Base-by-base conservation (phyloP, 1,140 invertebrate species). In the Dinoponera quadriceps region DNA sequence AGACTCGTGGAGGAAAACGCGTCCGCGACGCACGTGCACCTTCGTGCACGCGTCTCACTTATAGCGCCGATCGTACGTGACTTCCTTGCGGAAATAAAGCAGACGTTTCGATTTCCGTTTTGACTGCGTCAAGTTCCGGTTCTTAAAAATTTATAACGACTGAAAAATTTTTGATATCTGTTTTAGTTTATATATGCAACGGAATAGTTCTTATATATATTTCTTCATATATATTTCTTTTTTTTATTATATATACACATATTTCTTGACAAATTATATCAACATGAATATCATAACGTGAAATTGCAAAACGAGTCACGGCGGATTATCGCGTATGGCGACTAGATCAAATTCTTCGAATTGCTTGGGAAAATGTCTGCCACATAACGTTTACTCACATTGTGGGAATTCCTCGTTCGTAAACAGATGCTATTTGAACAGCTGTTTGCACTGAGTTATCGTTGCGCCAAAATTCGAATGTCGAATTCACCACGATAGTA, bases 51-150 rank as follows among this genome's bases (percentile, higher is more conserved):
- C 63, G 51, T 59, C 48, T 48, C 68, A 57, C 25, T 73, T 72
- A 80, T 27, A 48, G 77, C 54, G 75, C 20, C 51, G 16, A 3
- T 7, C 9, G 29, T 82, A 83, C 87, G 87, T 88, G 87, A 88
- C 83, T 88, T 88, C 86, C 86, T 72, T 14, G 13, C 78, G 83
- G 83, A 88, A 88, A 44, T 51, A 33, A 62, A 72, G 57, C 54
- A 27, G 62, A 83, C 62, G 62, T 74, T 83, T 83, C 22, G 33
- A 75, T 65, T 63, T 65, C 55, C 59, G 9, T 33, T 75, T 51
- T 29, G 81, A 44, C n/a, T n/a, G 22, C 1, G 27, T 16, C 22
- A 1, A 25, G 7, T 44, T 62, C 16, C 0, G 3, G 3, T 3
- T 44, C 14, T 22, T 18, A 5, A 18, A 55, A 60, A 27, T 62